Base-by-base conservation (phyloP, 2,797 vertebrate species). In the Brachyrhaphis roseni region DNA sequence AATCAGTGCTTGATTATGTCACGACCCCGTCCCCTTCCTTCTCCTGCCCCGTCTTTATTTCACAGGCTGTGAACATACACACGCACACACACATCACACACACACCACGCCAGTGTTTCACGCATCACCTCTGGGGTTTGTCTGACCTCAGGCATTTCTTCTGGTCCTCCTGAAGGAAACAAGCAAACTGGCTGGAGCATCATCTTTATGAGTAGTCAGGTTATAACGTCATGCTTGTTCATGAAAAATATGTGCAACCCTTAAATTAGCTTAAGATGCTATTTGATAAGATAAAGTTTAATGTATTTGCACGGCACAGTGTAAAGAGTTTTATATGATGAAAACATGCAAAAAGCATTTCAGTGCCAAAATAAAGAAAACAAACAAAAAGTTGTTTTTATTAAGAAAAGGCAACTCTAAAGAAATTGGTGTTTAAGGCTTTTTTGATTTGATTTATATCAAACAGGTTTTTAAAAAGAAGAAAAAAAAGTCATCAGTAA, bases 51-150 rank as follows among this genome's bases (percentile, higher is more conserved):
- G 80, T 87, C 91, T 90, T 87, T 78, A 93, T 93, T 93, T 93
- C 85, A 92, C 90, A 92, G 89, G 81, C 90, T 88, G 84, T 93
- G 92, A 94, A 93, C 78, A 87, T 87, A 83, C 83, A 76, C 81
- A 81, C 43, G 85, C 78, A 55, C 34, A 78, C 84, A 84, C 76
- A 82, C 85, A 86, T 86, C 83, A 90, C 84, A 87, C 87, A 49
- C 83, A 90, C 18, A 20, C 47, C 47, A 49, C 18, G 2, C 81
- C 76, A 84, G 75, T 31, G 79, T 74, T 62, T 88, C 84, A 85
- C 46, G 87, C 74, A 82, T 82, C 85, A 82, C 79, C 43, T 85
- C 81, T 71, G 46, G 64, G 82, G 57, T 64, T 80, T 6, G 57
- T 36, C 76, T 87, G 81, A 87, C 87, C 82, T 76, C 73, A 43